Conservation (phyloP, 2,888 invertebrate species). For the Carcina quercana region DNA sequence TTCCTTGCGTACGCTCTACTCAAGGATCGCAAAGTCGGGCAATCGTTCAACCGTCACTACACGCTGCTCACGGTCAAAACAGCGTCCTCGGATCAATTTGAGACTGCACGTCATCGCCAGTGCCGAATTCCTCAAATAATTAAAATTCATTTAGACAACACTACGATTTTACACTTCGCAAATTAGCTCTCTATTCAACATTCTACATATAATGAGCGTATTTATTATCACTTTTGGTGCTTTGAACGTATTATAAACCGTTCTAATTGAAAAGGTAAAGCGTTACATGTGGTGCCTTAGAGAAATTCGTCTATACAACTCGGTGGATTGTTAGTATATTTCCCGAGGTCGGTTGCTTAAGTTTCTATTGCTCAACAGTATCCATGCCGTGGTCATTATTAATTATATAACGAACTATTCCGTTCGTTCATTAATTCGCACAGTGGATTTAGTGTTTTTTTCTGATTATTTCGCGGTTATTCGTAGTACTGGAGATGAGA, state of each 20-base stretch:
- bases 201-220: slow-evolving; percentile 2
- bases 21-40: no score
- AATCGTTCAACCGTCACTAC: no score
- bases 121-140: no score
- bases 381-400: slow-evolving; percentile 30
- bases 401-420: slow-evolving; percentile 31
- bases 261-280: slow-evolving; percentile 3
- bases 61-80: no score
- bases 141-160: no score
- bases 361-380: slow-evolving; percentile 26
- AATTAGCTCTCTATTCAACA: slow-evolving; percentile 5
- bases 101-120: no score
- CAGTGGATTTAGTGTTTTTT: slow-evolving; percentile 3
- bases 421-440: slow-evolving; percentile 21
- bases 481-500: no score
- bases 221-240: slow-evolving; percentile 1
- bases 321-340: slow-evolving; percentile 23
- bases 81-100: no score
- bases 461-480: background rate
- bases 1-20: no score
- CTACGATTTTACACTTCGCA: slow-evolving; percentile 1
- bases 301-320: slow-evolving; percentile 20
- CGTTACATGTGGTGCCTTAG: slow-evolving; percentile 3
- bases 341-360: slow-evolving; percentile 39
- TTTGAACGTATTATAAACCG: slow-evolving; percentile 1